Evolutionary conservation across 2,888 invertebrate species (phyloP).

Genomic region (Odontocolon sp.): DNA sequence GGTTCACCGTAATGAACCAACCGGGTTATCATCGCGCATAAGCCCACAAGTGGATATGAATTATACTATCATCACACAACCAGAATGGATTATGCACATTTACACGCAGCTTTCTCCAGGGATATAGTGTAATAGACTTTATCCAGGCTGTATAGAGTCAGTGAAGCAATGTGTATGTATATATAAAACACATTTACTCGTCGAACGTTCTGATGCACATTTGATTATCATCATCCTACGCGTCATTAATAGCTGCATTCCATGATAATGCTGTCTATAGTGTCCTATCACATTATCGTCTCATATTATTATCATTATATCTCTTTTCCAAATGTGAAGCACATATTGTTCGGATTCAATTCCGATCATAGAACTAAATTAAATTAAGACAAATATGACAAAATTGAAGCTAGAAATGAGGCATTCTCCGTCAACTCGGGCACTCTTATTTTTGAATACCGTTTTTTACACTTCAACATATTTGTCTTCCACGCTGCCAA

Average conservation of each 20-base stretch:
- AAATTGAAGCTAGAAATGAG: no score
- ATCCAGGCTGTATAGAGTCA: not conserved
- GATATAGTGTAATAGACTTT: not conserved
- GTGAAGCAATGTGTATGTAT: not conserved
- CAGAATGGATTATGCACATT: slow-evolving; percentile 45
- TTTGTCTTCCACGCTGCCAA: no score
- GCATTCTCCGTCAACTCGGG: no score
- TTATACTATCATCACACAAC: slow-evolving; percentile 40
- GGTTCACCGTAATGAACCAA: slow-evolving; percentile 42
- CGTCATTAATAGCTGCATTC: not conserved
- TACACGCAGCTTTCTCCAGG: slow-evolving; percentile 9
- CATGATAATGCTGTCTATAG: no score
- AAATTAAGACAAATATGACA: no score
- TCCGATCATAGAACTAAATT: no score
- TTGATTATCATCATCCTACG: slow-evolving; percentile 16
- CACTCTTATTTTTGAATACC: no score
- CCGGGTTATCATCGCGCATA: slow-evolving; percentile 46
- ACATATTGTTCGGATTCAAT: no score
- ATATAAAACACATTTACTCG: not conserved
- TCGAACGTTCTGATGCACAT: slow-evolving; percentile 9
- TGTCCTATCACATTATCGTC: not conserved
- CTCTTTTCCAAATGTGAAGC: no score
- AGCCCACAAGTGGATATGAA: slow-evolving; percentile 36
- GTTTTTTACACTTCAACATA: no score
- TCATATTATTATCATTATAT: not conserved